phyloP scores from a whole-genome alignment of 1,140 invertebrate species.

The Lepidurus arcticus region DNA sequence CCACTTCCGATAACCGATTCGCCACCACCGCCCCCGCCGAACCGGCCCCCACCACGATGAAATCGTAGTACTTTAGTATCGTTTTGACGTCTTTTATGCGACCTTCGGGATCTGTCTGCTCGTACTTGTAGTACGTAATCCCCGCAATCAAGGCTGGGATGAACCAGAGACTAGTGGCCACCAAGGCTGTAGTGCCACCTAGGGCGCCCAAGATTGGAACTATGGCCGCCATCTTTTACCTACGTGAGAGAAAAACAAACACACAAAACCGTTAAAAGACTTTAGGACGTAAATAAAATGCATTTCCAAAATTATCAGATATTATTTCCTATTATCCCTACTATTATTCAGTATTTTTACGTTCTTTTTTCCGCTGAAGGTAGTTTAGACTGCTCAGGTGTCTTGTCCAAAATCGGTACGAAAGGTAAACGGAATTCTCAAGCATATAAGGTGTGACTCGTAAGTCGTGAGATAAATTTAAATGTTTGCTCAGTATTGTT shows the following conservation, averaged over 20 bases:
- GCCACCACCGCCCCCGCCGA: conserved; percentile 93
- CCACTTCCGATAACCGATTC: conserved; percentile 74
- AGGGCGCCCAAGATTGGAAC: conserved; percentile 39
- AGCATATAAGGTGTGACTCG: no score
- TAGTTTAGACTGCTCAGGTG: neutral
- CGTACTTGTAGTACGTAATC: conserved; percentile 75
- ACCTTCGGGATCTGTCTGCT: conserved; percentile 63
- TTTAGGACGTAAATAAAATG: neutral
- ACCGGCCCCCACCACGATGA: conserved; percentile 85
- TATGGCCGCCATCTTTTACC: conserved; percentile 27
- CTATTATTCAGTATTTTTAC: neutral
- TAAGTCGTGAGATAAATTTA: no score
- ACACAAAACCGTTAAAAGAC: neutral
- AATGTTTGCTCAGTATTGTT: no score
- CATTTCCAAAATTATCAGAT: neutral
- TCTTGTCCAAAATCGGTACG: no score
- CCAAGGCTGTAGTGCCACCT: conserved; percentile 57
- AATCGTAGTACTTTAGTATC: conserved; percentile 60
- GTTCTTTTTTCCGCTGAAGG: neutral
- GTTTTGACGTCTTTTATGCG: conserved; percentile 59
- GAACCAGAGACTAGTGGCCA: conserved; percentile 70
- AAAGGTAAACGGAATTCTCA: no score
- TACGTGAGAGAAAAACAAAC: neutral
- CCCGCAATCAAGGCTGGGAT: conserved; percentile 69
- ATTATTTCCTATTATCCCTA: neutral